Conservation (phyloP, 2,113 vertebrate genomes). For the Brachyhypopomus gauderio region DNA sequence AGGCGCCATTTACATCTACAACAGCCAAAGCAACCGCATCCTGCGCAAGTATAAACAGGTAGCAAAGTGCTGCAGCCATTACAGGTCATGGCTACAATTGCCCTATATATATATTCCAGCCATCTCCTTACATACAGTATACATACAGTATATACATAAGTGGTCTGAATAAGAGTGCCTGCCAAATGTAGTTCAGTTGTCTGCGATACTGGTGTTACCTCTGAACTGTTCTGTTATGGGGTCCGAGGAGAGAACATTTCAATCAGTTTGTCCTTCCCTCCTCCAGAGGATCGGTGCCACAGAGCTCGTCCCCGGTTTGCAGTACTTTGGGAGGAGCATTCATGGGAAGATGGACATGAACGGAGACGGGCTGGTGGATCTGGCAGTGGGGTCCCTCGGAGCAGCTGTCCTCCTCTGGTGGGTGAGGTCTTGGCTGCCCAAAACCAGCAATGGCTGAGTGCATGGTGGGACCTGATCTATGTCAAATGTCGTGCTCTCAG, state of each 20-base stretch:
- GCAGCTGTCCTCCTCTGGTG: constrained; percentile 90
- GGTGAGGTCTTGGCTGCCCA: constrained; percentile 55
- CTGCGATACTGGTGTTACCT: not conserved
- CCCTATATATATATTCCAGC: no score
- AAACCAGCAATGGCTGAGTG: not conserved
- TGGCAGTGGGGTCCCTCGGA: constrained; percentile 91
- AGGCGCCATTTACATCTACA: constrained; percentile 91
- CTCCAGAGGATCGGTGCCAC: constrained; percentile 84
- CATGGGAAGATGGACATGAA: constrained; percentile 93
- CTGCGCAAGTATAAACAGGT: constrained; percentile 91
- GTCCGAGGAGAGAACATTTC: not conserved
- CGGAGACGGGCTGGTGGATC: constrained; percentile 85
- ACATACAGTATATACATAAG: no score
- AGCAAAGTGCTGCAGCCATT: not conserved
- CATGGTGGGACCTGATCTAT: not conserved
- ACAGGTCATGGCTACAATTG: no score
- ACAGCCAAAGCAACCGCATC: constrained; percentile 77
- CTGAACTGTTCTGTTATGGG: not conserved
- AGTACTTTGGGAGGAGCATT: constrained; percentile 93
- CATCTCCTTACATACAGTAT: no score
- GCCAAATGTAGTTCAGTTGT: no score
- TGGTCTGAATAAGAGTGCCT: not conserved
- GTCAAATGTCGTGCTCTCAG: not conserved
- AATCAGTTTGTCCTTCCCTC: constrained; percentile 5
- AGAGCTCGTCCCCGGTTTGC: constrained; percentile 78